A percentile compares a stretch with the other conserved stretches of the same genome.
phyloP scores from a whole-genome alignment of 2,113 vertebrate species.

The Fregetta grallaria region DNA sequence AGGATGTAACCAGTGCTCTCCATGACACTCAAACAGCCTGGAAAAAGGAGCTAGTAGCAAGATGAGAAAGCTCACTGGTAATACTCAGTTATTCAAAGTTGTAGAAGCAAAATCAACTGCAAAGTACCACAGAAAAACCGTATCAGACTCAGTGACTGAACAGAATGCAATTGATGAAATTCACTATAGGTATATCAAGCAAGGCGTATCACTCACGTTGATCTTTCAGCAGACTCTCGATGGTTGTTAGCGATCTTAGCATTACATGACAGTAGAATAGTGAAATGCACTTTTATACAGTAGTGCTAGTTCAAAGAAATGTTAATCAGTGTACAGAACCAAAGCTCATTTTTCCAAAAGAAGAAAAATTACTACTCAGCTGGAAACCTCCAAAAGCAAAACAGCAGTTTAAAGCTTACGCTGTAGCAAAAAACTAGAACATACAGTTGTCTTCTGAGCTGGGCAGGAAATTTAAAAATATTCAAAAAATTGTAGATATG shows the following conservation, averaged over 20 bases:
- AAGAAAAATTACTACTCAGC: not conserved
- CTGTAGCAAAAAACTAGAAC: not conserved
- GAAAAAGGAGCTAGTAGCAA: not conserved
- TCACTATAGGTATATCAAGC: not conserved
- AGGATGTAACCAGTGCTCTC: not conserved
- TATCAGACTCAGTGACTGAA: not conserved
- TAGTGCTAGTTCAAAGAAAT: not conserved
- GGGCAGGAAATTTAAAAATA: not conserved
- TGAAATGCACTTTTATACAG: not conserved
- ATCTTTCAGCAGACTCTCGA: not conserved
- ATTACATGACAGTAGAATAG: not conserved
- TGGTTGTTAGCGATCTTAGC: not conserved
- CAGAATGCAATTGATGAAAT: not conserved
- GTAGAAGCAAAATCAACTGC: not conserved
- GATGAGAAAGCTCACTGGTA: not conserved
- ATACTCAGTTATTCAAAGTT: not conserved
- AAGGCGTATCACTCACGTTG: accelerated
- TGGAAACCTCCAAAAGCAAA: not conserved
- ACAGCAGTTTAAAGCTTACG: not conserved
- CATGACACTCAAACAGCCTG: not conserved
- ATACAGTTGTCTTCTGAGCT: not conserved
- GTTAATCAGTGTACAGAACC: not conserved
- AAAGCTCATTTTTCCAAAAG: not conserved
- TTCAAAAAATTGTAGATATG: not conserved
- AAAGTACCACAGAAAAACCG: not conserved